These are phyloP conservation scores for Cryptophagus acutangulus DNA, from an alignment of 2,888 invertebrate species.

Conservation along the genomic window DNA sequence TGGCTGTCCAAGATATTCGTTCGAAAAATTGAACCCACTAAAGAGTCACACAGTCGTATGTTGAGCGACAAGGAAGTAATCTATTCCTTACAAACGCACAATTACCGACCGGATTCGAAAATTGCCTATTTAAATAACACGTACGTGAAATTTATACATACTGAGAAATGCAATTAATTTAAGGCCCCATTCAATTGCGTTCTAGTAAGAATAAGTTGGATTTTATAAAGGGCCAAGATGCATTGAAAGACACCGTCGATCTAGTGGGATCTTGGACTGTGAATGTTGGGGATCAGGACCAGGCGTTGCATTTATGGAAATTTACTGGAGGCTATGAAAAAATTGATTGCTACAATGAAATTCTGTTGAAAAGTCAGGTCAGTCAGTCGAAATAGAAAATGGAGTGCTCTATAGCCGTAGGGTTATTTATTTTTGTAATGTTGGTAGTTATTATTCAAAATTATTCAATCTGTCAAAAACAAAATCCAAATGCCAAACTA, in stretches of 20 bases:
- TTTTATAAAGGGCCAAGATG: conserved; percentile 67
- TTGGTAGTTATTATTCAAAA: no score
- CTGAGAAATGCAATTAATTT: conserved; percentile 2
- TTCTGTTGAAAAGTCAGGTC: conserved; percentile 66
- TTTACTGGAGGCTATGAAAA: conserved; percentile 89
- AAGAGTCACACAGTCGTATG: conserved; percentile 95
- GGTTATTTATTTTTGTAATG: no score
- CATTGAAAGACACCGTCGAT: conserved; percentile 65
- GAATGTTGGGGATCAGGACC: conserved; percentile 95
- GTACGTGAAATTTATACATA: conserved; percentile 67
- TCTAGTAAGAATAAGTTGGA: conserved; percentile 72
- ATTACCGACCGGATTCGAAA: conserved; percentile 84
- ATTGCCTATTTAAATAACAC: conserved; percentile 84
- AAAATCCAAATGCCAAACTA: background rate
- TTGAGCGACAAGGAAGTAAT: conserved; percentile 94
- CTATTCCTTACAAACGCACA: conserved; percentile 92
- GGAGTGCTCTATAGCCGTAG: no score
- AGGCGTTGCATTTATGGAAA: conserved; percentile 93
- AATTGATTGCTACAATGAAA: conserved; percentile 71
- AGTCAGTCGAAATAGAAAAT: conserved; percentile 12
- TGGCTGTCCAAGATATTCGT: conserved; percentile 88
- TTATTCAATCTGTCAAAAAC: no score
- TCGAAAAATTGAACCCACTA: conserved; percentile 87
- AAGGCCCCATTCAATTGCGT: conserved; percentile 7
- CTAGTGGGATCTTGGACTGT: conserved; percentile 96